Conservation (phyloP, 2,113 vertebrate species). For the Percina caprodes region DNA sequence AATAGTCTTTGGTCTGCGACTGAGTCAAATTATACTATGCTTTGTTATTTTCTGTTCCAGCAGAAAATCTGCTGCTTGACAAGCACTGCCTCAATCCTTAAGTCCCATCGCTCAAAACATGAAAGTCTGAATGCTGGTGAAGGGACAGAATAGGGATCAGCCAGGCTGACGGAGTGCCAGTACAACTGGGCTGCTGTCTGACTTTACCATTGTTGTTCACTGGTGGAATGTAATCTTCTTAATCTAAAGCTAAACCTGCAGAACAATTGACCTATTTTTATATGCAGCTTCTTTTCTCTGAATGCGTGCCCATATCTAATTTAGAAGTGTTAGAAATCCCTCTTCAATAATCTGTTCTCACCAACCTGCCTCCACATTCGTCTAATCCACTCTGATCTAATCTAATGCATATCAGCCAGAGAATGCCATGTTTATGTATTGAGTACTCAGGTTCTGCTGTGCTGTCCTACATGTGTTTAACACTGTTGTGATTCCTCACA, state of each 20-base stretch:
- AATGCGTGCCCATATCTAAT: constrained; percentile 75
- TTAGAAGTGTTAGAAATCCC: constrained; percentile 78
- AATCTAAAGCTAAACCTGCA: constrained; percentile 79
- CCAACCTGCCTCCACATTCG: constrained; percentile 65
- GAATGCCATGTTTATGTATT: constrained; percentile 50
- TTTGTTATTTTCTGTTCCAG: constrained; percentile 67
- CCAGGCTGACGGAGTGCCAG: constrained; percentile 61
- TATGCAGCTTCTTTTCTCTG: constrained; percentile 72
- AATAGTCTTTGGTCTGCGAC: constrained; percentile 62
- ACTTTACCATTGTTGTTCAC: constrained; percentile 75
- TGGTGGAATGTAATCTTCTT: constrained; percentile 77
- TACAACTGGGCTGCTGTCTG: constrained; percentile 71
- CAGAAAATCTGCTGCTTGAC: constrained; percentile 61
- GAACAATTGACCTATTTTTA: constrained; percentile 82
- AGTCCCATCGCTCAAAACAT: constrained; percentile 68
- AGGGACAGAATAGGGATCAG: constrained; percentile 70
- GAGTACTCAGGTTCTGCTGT: constrained; percentile 15
- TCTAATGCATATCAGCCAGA: constrained; percentile 65
- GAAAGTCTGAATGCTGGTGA: constrained; percentile 62
- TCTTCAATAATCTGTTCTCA: constrained; percentile 79
- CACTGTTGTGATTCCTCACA: background rate
- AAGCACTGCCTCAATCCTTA: constrained; percentile 52
- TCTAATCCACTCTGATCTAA: constrained; percentile 77
- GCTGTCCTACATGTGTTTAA: background rate
- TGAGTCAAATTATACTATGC: constrained; percentile 64